Conservation (phyloP, 2,113 vertebrate species). For the Pachypanchax playfairii region DNA sequence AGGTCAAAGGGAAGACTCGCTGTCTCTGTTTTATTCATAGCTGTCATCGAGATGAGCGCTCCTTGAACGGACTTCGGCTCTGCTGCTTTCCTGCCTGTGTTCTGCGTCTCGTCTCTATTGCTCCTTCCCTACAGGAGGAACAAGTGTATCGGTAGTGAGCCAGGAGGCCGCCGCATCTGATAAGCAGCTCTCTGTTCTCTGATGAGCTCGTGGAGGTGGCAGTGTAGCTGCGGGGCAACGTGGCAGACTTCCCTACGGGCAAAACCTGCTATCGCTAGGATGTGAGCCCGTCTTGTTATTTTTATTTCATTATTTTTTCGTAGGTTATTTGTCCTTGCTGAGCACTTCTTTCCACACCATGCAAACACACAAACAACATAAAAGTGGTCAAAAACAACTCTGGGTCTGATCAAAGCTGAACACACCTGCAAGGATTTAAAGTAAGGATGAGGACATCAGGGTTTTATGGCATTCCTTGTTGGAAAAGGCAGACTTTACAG, state of each 20-base stretch:
- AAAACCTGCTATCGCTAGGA: slow-evolving; percentile 11
- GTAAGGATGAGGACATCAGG: slow-evolving; percentile 61
- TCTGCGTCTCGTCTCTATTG: slow-evolving; percentile 32
- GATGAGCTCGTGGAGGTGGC: slow-evolving; percentile 37
- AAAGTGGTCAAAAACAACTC: slow-evolving; percentile 40
- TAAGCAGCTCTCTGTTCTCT: slow-evolving; percentile 60
- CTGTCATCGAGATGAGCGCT: slow-evolving; percentile 49
- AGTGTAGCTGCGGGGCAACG: slow-evolving; percentile 41
- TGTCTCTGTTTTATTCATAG: slow-evolving; percentile 50
- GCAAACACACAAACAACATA: slow-evolving; percentile 40
- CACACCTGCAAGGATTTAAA: slow-evolving; percentile 70
- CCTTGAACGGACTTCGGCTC: slow-evolving; percentile 14
- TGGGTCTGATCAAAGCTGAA: slow-evolving; percentile 63
- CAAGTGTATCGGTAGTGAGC: slow-evolving; percentile 40
- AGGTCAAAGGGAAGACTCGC: slow-evolving; percentile 45
- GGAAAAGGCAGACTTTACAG: slow-evolving; percentile 34
- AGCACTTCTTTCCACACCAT: slow-evolving; percentile 23
- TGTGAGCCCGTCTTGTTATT: no score
- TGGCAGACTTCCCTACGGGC: slow-evolving; percentile 45
- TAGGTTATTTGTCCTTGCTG: slow-evolving; percentile 38
- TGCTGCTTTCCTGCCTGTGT: slow-evolving; percentile 25
- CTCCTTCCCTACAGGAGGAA: slow-evolving; percentile 34
- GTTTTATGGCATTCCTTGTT: slow-evolving; percentile 40
- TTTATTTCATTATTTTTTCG: slow-evolving; percentile 35
- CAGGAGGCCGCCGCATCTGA: slow-evolving; percentile 38